Conservation (phyloP, 2,797 vertebrate species). For the Petrocephalus sullivani region DNA sequence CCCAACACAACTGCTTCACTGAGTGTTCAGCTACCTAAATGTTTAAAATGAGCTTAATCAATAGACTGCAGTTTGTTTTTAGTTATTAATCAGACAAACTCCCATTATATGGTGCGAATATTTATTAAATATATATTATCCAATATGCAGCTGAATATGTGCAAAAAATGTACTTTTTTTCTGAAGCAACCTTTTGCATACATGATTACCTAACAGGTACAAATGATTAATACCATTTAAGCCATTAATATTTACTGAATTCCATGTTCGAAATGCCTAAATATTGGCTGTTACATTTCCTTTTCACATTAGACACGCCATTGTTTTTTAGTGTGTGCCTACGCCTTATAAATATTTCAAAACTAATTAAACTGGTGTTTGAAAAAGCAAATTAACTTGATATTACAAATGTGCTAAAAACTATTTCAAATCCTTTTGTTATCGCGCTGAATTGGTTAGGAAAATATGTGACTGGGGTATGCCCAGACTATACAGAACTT, state of each 20-base stretch:
- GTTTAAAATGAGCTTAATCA: background rate
- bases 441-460: background rate
- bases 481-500: background rate
- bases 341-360: background rate
- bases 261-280: background rate
- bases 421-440: background rate
- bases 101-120: background rate
- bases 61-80: background rate
- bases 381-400: background rate
- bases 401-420: background rate
- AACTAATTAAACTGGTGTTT: conserved; percentile 7
- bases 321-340: background rate
- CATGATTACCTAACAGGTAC: background rate
- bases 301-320: background rate
- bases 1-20: background rate
- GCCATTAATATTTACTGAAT: background rate
- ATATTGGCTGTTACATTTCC: background rate
- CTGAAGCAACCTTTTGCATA: background rate
- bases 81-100: background rate
- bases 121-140: background rate
- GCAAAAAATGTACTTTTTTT: background rate
- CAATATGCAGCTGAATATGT: background rate
- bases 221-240: background rate
- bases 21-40: background rate
- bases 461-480: background rate